Evolutionary conservation across 2,888 invertebrate genomes (phyloP).

Genomic region (Junonia oenone): DNA sequence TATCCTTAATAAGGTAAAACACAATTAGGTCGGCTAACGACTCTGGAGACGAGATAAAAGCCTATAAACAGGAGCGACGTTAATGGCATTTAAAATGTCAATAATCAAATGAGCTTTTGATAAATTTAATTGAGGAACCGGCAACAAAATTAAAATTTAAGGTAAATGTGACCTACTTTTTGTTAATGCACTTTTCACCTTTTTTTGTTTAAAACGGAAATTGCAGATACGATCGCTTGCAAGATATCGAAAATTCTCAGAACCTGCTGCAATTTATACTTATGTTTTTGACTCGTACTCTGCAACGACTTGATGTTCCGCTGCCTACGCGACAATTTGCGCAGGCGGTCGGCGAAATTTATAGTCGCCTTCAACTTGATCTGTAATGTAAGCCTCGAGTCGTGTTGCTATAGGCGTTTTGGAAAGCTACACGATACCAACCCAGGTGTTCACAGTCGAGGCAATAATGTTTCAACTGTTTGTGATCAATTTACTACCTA

Average conservation of each 20-base stretch:
- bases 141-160: too few relatives aligned
- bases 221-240: not conserved
- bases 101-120: too few relatives aligned
- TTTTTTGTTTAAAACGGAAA: not conserved
- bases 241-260: not conserved
- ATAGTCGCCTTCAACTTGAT: conserved; percentile 52
- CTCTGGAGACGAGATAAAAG: conserved; percentile 5
- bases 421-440: conserved; percentile 19
- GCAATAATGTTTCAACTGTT: not conserved
- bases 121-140: not conserved
- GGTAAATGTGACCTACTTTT: too few relatives aligned
- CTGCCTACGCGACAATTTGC: conserved; percentile 41
- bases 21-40: conserved; percentile 15
- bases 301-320: not conserved
- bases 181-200: too few relatives aligned
- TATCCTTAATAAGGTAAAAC: conserved; percentile 19
- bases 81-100: not conserved
- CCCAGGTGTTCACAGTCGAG: not conserved
- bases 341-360: conserved; percentile 38
- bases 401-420: conserved; percentile 20
- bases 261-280: not conserved
- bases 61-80: conserved; percentile 1
- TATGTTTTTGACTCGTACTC: not conserved
- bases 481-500: not conserved
- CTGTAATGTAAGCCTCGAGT: conserved; percentile 32